Percentiles rank a stretch among this genome's conserved stretches.
Conservation (phyloP, 2,113 vertebrate genomes). For the Vireo altiloquus region DNA sequence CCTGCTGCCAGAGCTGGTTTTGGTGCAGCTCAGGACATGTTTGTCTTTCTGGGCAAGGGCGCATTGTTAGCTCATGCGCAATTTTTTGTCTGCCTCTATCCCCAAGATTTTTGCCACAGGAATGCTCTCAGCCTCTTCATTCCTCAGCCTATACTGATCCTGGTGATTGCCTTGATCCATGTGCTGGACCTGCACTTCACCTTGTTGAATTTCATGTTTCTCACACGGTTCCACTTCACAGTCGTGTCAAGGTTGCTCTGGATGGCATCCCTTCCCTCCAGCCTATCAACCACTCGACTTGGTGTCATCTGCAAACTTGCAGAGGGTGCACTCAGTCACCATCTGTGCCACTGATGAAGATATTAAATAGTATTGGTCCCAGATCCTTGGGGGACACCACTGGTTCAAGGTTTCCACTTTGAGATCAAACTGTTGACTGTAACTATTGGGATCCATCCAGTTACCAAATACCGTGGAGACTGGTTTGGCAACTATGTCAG, state of each 20-base stretch:
- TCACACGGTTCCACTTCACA: background rate
- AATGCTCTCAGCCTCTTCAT: background rate
- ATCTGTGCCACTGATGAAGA: background rate
- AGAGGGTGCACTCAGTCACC: background rate
- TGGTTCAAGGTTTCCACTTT: background rate
- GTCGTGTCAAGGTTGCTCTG: background rate
- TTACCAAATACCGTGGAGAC: background rate
- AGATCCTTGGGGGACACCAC: background rate
- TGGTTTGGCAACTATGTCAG: background rate
- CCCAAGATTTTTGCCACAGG: background rate
- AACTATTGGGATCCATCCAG: background rate
- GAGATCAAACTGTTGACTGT: background rate
- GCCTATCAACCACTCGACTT: background rate
- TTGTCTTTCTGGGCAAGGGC: background rate
- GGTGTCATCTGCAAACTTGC: background rate
- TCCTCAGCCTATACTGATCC: background rate
- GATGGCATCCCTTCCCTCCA: background rate
- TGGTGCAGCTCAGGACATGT: background rate
- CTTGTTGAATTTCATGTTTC: background rate
- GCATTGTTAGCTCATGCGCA: background rate
- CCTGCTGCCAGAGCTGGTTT: background rate
- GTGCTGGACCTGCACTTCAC: background rate
- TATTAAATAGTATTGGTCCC: background rate
- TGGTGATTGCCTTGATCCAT: background rate
- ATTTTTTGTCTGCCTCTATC: accelerated